A percentile compares a stretch with the other conserved stretches of the same genome.
phyloP scores from a whole-genome alignment of 2,113 vertebrate genomes.

The Hyla sarda region DNA sequence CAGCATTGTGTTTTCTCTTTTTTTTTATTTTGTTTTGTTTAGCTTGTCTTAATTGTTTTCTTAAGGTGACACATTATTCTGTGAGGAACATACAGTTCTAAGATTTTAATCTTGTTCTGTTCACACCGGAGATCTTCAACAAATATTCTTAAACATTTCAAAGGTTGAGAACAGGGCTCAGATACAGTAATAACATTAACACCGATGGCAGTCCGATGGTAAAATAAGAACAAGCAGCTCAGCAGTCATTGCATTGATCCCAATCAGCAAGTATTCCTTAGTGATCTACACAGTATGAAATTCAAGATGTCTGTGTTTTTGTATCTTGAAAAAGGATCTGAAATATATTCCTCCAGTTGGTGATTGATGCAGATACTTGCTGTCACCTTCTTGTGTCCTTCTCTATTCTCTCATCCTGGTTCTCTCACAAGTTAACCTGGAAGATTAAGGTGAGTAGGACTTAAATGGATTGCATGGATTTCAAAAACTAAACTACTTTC shows the following conservation, averaged over 20 bases:
- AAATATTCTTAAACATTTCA: background rate
- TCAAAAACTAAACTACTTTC: too few species aligned
- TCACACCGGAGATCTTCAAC: background rate
- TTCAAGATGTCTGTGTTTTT: conserved; percentile 31
- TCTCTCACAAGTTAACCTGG: background rate
- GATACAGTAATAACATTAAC: background rate
- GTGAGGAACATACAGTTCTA: background rate
- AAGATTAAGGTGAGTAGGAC: background rate
- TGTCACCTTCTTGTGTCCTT: conserved; percentile 17
- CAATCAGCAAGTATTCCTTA: conserved; percentile 18
- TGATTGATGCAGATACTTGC: background rate
- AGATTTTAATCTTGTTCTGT: conserved; percentile 11
- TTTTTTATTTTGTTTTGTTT: too few species aligned
- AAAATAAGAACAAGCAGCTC: background rate
- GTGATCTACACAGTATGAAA: conserved; percentile 26
- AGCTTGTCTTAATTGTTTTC: background rate
- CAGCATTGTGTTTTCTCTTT: background rate
- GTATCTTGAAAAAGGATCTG: conserved; percentile 12
- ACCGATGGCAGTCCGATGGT: background rate
- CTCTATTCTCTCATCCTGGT: background rate
- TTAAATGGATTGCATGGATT: background rate
- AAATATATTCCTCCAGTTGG: background rate
- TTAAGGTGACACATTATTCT: background rate
- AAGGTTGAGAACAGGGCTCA: background rate
- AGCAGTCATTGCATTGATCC: conserved; percentile 26